Evolutionary conservation across 2,888 invertebrate species (phyloP), one percentile per base, ranked within the genome.

Genomic region (Andrena fulva): DNA sequence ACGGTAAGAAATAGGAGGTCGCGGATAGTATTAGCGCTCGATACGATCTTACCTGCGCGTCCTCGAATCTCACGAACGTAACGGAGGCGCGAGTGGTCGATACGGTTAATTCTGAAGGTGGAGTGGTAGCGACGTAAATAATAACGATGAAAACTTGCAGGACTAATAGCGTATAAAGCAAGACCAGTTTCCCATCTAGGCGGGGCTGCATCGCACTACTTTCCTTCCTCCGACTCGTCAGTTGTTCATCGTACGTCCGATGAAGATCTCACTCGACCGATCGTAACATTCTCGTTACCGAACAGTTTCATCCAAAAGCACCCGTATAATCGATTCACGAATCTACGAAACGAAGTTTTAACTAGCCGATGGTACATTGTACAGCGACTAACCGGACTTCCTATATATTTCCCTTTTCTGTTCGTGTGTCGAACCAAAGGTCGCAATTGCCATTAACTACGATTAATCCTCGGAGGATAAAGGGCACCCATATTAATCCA

Each of bases 121-220:
- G 93, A 78, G 93, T 93, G 52, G 93, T 91, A 29, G 91, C 90
- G 67, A 94, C 93, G 84, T 94, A 94, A 64, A 94, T 90, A 90
- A 94, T 92, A 77, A 94, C 93, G 72, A 94, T 92, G 48, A 94
- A 88, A 83, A 94, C 91, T 91, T 94, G 93, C 70, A 93, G 89
- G 77, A 93, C 91, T 68, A 94, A 90, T 74, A 94, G 83, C 71
- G 93, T 93, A 87, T 93, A 94, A 69, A 94, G 92, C 85, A 93
- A 89, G 82, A 90, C 90, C 78, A 93, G 91, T 89, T 93, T 94
- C 85, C 92, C 93, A 91, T 94, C 93, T 80, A 93, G 84, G 77
- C 93, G 93, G 89, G 90, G 87, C 92, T 93, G 93, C 93, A 93
- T 94, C 88, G 91, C 92, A 92, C 89, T 84, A 78, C 80, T 85